Evolutionary conservation across 37 sponge, comb jelly and placozoan genomes (phyloP).

Genomic region (Tethya wilhelma): DNA sequence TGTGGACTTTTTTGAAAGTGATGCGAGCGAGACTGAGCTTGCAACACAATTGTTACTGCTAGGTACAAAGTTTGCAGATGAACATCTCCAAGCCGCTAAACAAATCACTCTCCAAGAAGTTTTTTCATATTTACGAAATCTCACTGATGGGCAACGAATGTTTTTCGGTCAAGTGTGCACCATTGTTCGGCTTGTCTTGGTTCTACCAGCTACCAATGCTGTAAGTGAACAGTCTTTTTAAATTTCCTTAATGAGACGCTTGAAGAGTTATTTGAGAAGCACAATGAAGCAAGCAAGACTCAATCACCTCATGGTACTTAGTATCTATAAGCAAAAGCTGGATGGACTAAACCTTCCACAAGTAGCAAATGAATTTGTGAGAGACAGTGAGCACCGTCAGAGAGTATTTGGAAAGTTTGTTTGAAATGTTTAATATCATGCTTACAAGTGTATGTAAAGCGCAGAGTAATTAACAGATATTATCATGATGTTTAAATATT

Average conservation of each 20-base stretch:
- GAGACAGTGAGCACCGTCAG: constrained; percentile 59
- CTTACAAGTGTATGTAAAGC: no score
- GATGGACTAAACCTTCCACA: constrained; percentile 38
- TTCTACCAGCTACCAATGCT: constrained; percentile 60
- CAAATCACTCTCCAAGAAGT: constrained; percentile 17
- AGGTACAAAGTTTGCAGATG: not conserved
- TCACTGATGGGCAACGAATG: constrained; percentile 19
- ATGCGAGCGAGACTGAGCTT: constrained; percentile 16
- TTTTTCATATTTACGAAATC: constrained; percentile 24
- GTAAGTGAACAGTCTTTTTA: constrained; percentile 50
- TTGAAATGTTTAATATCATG: no score
- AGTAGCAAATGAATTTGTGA: constrained; percentile 69
- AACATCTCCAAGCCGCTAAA: not conserved
- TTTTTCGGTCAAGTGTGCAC: constrained; percentile 57
- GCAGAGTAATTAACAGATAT: no score
- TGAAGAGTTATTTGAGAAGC: constrained; percentile 59
- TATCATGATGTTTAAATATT: no score
- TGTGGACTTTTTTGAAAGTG: constrained; percentile 14
- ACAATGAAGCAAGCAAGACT: constrained; percentile 51
- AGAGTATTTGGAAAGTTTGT: constrained; percentile 62
- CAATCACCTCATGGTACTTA: constrained; percentile 55
- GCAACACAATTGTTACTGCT: constrained; percentile 12
- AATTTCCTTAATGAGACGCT: constrained; percentile 29
- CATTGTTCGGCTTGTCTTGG: constrained; percentile 33
- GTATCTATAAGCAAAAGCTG: constrained; percentile 62